These are phyloP conservation scores for Pampus argenteus DNA, from an alignment of 2,797 vertebrate genomes.

Conservation along the genomic window DNA sequence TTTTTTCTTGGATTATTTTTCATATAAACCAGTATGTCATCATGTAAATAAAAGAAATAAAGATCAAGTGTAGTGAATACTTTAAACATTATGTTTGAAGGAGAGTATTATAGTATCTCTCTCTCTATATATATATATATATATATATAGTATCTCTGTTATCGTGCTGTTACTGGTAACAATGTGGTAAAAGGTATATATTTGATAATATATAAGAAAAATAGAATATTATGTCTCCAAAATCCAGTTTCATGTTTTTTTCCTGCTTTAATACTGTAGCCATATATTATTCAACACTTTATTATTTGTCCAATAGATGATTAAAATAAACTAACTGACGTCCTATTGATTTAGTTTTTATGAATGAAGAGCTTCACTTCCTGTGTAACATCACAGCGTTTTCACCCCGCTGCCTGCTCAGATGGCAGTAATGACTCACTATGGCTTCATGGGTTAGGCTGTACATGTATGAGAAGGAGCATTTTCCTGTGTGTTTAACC, in stretches of 20 bases:
- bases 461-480: not conserved
- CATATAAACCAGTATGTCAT: not conserved
- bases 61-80: too few species aligned
- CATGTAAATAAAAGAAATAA: not conserved
- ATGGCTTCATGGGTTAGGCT: not conserved
- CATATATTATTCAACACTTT: not conserved
- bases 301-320: not conserved
- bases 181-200: too few species aligned
- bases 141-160: too few species aligned
- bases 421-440: not conserved
- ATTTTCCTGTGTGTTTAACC: not conserved
- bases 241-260: too few species aligned
- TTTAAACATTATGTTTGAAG: too few species aligned
- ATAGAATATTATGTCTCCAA: too few species aligned
- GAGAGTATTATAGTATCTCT: too few species aligned
- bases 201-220: too few species aligned
- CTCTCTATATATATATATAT: too few species aligned
- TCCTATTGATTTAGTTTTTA: not conserved
- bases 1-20: not conserved
- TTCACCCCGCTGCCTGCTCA: conserved; percentile 31
- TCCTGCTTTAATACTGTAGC: too few species aligned
- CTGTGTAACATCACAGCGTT: conserved; percentile 19
- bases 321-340: not conserved
- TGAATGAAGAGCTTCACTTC: not conserved
- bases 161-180: too few species aligned